These are phyloP conservation scores for Anolis carolinensis DNA, from an alignment of 2,113 vertebrate genomes.

Conservation along the genomic window DNA sequence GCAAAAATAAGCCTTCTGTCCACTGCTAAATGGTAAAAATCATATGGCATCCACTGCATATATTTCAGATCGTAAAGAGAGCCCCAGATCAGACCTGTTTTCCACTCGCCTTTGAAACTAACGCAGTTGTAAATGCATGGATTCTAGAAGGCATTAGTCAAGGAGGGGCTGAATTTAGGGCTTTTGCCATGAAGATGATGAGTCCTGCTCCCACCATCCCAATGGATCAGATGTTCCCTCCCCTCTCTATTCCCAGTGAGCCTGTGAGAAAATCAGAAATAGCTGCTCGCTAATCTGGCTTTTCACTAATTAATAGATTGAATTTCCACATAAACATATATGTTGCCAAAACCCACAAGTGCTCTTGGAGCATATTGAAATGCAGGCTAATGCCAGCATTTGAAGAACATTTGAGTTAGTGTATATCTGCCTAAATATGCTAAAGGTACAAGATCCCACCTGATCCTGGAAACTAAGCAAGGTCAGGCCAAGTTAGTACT, in stretches of 20 bases:
- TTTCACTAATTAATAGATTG: conserved; percentile 4
- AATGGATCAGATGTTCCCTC: not conserved
- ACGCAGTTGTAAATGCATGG: not conserved
- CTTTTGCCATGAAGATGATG: not conserved
- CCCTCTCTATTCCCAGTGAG: not conserved
- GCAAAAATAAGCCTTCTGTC: conserved; percentile 39
- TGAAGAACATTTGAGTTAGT: too few species aligned
- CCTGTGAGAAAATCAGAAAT: not conserved
- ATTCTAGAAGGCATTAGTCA: not conserved
- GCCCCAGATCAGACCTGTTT: not conserved
- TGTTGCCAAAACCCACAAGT: not conserved
- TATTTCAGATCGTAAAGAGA: conserved; percentile 5
- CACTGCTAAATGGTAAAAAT: conserved; percentile 25
- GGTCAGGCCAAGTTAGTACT: too few species aligned
- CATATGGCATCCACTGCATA: not conserved
- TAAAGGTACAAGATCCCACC: too few species aligned
- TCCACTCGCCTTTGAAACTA: not conserved
- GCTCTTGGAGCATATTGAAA: not conserved
- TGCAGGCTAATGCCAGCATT: not conserved
- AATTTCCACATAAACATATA: not conserved
- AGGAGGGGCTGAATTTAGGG: not conserved
- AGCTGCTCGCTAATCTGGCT: not conserved
- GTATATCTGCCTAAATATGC: too few species aligned
- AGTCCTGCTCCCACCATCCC: not conserved
- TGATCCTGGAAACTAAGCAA: too few species aligned